Base-by-base conservation (phyloP, 2,888 invertebrate genomes). In the Acanthococcus lagerstroemiae region DNA sequence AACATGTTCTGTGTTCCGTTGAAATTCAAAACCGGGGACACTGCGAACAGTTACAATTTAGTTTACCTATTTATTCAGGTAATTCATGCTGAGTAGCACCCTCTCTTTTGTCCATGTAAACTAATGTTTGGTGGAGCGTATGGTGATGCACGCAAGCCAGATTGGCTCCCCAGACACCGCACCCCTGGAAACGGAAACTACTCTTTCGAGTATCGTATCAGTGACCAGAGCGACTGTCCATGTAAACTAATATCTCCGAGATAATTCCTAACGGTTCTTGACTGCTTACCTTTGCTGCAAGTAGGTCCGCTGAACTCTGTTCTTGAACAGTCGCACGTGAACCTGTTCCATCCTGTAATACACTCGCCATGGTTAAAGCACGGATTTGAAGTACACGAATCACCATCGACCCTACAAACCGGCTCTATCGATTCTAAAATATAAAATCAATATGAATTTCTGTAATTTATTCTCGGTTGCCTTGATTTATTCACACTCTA, bases 261-360 rank as follows among this genome's bases (percentile, higher is more conserved):
- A n/a, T n/a, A n/a, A n/a, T n/a, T n/a, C n/a, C n/a, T n/a, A n/a
- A n/a, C n/a, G n/a, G n/a, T n/a, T n/a, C n/a, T n/a, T n/a, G n/a
- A n/a, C n/a, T n/a, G n/a, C n/a, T n/a, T n/a, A 88, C 89, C 86
- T 79, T 88, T 81, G 69, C 92, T 92, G 78, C 96, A 96, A 12
- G 90, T 92, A 0, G 90, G 88, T 26, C 95, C 96, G 0, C 87
- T 88, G 74, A 86, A 95, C 69, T 87, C 83, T 0, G 95, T 95
- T 37, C 84, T 83, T 9, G 90, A 86, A 76, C 96, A 96, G 76
- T 96, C 95, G 75, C 96, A 96, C 61, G 92, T 83, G 71, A 89
- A 90, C 68, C 95, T 81, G 78, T 95, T 95, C 95, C 95, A 96
- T 0, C 96, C 96, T 76, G 95, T 95, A 4, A 84, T 80, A 77